These are phyloP conservation scores for Diaperis boleti DNA, from an alignment of 2,888 invertebrate genomes.

Conservation along the genomic window DNA sequence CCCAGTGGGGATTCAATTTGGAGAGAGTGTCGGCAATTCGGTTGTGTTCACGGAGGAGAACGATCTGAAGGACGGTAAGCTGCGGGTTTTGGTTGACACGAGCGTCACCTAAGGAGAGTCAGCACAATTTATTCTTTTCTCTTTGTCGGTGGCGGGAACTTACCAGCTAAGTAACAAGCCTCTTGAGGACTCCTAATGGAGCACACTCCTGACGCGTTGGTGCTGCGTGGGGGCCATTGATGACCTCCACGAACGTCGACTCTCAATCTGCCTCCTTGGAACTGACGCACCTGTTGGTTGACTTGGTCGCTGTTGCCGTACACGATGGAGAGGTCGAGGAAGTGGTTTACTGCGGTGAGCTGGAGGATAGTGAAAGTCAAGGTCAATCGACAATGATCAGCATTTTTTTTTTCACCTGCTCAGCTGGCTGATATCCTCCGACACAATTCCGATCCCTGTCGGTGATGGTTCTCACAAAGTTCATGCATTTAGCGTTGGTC, in stretches of 20 bases:
- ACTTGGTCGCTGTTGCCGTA: slow-evolving; percentile 81
- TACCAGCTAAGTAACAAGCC: slow-evolving; percentile 82
- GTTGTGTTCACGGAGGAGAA: slow-evolving; percentile 81
- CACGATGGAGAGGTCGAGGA: slow-evolving; percentile 82
- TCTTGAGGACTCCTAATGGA: slow-evolving; percentile 71
- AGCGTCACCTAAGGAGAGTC: slow-evolving; percentile 77
- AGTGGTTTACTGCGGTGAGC: slow-evolving; percentile 78
- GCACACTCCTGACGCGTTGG: slow-evolving; percentile 79
- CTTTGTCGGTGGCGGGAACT: no score
- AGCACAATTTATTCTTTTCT: no score
- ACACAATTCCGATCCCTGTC: slow-evolving; percentile 78
- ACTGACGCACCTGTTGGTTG: slow-evolving; percentile 75
- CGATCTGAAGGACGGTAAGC: slow-evolving; percentile 76
- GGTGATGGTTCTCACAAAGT: slow-evolving; percentile 78
- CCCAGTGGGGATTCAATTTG: slow-evolving; percentile 80
- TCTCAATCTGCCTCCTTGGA: slow-evolving; percentile 77
- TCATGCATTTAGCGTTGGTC: slow-evolving; percentile 75
- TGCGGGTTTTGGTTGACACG: slow-evolving; percentile 81
- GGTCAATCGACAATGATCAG: no score
- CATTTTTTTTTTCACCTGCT: slow-evolving; percentile 71
- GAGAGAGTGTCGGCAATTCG: slow-evolving; percentile 74
- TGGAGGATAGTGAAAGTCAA: no score
- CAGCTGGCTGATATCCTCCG: slow-evolving; percentile 73
- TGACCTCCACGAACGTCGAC: slow-evolving; percentile 73
- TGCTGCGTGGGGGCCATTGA: slow-evolving; percentile 79